Percentiles rank a stretch among this genome's conserved stretches.
Evolutionary conservation across 1,140 invertebrate genomes (phyloP).

Genomic region (Orchestia grillus): DNA sequence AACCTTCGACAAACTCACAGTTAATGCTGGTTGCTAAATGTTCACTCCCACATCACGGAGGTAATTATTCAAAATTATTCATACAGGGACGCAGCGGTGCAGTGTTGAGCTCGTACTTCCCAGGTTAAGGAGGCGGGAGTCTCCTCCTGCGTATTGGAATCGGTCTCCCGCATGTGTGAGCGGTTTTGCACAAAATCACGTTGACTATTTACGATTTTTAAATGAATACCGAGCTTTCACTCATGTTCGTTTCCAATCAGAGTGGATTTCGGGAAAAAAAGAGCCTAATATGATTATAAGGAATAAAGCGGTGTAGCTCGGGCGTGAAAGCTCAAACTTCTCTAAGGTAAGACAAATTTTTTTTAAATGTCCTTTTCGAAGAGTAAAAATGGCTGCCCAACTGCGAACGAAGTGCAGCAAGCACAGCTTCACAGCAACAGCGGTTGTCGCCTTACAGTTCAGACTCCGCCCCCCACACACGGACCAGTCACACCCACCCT

Average conservation of each 20-base stretch:
- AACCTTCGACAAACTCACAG: neutral
- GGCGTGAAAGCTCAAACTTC: too few relatives aligned
- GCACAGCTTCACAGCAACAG: neutral
- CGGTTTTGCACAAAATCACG: neutral
- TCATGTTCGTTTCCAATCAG: too few relatives aligned
- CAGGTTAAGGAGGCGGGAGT: neutral
- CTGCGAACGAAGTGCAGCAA: neutral
- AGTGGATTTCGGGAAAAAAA: too few relatives aligned
- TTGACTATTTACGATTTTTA: neutral
- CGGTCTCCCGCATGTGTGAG: neutral
- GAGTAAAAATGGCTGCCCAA: too few relatives aligned
- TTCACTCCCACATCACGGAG: neutral
- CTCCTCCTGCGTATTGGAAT: neutral
- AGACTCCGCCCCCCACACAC: neutral
- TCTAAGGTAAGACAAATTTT: too few relatives aligned
- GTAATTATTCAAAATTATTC: conserved; percentile 3
- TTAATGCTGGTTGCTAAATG: neutral
- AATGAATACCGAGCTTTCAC: too few relatives aligned
- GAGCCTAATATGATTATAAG: too few relatives aligned
- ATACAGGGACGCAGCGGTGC: neutral
- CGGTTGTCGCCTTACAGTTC: neutral
- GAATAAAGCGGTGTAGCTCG: too few relatives aligned
- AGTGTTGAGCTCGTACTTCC: neutral
- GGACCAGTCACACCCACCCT: neutral
- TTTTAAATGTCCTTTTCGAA: too few relatives aligned